Evolutionary conservation across 2,797 vertebrate genomes (phyloP).

Genomic region (Pempheris klunzingeri): DNA sequence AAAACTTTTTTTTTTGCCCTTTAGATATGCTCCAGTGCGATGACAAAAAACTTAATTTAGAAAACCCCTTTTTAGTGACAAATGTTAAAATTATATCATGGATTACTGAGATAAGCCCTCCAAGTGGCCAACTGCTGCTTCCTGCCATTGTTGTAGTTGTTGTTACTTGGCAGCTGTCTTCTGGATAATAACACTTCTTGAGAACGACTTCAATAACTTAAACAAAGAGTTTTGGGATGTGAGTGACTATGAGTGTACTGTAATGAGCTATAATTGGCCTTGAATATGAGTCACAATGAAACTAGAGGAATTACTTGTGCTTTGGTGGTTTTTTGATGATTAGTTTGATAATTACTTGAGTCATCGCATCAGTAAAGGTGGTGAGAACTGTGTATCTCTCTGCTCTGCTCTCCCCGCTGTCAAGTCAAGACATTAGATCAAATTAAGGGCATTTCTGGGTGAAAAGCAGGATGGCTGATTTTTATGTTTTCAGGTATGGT

Average conservation of each 20-base stretch:
- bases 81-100: background rate
- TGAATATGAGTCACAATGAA: slow-evolving; percentile 41
- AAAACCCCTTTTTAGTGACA: background rate
- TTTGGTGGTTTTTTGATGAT: background rate
- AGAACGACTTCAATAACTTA: background rate
- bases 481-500: background rate
- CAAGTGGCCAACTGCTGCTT: slow-evolving; percentile 7
- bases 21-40: background rate
- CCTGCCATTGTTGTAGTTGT: slow-evolving; percentile 55
- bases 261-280: background rate
- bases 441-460: background rate
- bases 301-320: background rate
- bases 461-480: background rate
- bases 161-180: background rate
- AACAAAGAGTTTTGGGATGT: background rate
- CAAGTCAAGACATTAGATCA: background rate
- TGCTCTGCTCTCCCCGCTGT: background rate
- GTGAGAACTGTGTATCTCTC: background rate
- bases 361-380: background rate
- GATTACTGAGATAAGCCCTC: slow-evolving; percentile 2
- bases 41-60: background rate
- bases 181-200: background rate
- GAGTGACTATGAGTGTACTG: background rate
- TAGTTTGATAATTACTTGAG: background rate
- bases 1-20: background rate